Evolutionary conservation across 2,888 invertebrate species (phyloP), one percentile per base, ranked within the genome.

Genomic region (Drosophila putrida): DNA sequence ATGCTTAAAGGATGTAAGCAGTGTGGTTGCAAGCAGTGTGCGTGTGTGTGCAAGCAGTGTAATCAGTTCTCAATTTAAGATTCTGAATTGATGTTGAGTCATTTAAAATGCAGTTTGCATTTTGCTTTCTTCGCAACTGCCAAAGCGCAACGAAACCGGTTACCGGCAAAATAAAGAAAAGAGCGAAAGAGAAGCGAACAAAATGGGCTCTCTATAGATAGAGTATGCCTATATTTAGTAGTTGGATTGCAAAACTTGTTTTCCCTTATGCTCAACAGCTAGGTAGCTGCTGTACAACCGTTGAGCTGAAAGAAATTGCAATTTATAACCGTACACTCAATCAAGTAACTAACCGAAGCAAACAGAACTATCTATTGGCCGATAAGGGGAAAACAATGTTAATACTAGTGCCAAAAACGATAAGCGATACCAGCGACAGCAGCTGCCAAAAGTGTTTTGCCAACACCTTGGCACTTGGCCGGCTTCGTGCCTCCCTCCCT

Each of bases 61-160:
- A 50, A n/a, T 27, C 54, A 46, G 38, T 49, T 53, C 8, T 25
- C 53, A 39, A 39, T 57, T 43, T 20, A 20, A 20, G 3, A 20
- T 20, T 13, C 43, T 25, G 25, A 43, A 11, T 43, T 43, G 20
- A 2, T 15, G 39, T 33, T 82, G 74, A 77, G 39, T 80, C 83
- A 83, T 43, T 33, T 5, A 1, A 57, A 53, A 20, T 79, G 72
- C 72, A 69, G 50, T 55, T 65, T 71, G 61, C 55, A 62, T 44
- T 58, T 69, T 53, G 66, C 43, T 49, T 49, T 75, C 63, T 61
- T 63, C 50, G 73, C 88, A 81, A 70, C 55, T 62, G 50, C 62
- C 65, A 62, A 71, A 66, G 35, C 71, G 64, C 71, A 71, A 62
- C 72, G 47, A 71, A 86, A 86, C 85, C 89, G 89, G 89, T 86